Evolutionary conservation across 2,113 vertebrate genomes (phyloP).

Genomic region (Coregonus clupeaformis): DNA sequence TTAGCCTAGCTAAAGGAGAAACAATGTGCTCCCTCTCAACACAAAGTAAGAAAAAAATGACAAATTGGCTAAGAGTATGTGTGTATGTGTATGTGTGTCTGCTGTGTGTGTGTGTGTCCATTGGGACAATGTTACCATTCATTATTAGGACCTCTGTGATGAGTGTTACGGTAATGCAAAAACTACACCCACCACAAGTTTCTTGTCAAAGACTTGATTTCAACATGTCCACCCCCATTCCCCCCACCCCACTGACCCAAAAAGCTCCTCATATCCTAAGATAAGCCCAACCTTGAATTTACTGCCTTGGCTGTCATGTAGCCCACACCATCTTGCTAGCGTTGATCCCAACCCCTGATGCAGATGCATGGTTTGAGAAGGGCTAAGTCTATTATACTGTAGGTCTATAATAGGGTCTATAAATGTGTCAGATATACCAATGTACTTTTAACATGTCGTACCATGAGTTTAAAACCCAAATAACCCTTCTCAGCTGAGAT

Average conservation of each 20-base stretch:
- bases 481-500: constrained; percentile 11
- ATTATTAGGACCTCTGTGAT: background rate
- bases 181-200: background rate
- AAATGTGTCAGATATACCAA: too few species aligned
- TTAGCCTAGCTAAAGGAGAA: constrained; percentile 58
- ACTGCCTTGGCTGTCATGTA: constrained; percentile 32
- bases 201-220: background rate
- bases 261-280: background rate
- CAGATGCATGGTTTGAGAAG: too few species aligned
- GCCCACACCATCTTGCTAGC: too few species aligned
- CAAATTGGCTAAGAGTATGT: constrained; percentile 56
- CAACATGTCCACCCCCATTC: background rate
- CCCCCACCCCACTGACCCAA: background rate
- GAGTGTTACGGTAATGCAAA: too few species aligned
- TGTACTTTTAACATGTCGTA: too few species aligned
- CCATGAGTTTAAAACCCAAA: too few species aligned
- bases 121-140: constrained; percentile 41
- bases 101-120: constrained; percentile 25
- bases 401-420: too few species aligned
- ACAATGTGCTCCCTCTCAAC: constrained; percentile 49
- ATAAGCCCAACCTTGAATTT: background rate
- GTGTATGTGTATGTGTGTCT: constrained; percentile 28
- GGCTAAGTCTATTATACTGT: too few species aligned
- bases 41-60: constrained; percentile 28
- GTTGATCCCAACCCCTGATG: too few species aligned